Conservation (phyloP, 2,113 vertebrate genomes). For the Nycticorax nycticorax region DNA sequence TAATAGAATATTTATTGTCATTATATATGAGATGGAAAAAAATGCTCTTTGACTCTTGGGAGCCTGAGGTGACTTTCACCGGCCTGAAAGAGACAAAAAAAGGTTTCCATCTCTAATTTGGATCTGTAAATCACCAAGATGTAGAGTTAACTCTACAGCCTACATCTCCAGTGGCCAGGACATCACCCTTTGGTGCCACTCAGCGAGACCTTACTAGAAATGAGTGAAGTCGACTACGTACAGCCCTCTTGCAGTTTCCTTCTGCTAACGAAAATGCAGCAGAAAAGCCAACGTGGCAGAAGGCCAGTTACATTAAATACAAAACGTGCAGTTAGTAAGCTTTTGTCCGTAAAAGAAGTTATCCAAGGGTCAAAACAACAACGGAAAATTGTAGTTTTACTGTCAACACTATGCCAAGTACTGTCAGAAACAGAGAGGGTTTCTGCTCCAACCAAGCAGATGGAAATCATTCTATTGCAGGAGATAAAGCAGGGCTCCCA, state of each 20-base stretch:
- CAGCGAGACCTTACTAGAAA: background rate
- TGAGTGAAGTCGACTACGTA: accelerated
- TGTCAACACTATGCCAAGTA: background rate
- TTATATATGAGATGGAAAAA: background rate
- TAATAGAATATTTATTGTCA: background rate
- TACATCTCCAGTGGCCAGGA: background rate
- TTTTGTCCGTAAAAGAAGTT: background rate
- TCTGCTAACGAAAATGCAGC: background rate
- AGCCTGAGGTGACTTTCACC: background rate
- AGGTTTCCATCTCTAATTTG: background rate
- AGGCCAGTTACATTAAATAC: background rate
- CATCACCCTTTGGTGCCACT: accelerated
- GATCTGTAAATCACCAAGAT: background rate
- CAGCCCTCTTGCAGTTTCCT: background rate
- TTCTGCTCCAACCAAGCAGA: background rate
- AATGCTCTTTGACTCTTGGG: background rate
- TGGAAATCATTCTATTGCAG: background rate
- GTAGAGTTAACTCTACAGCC: background rate
- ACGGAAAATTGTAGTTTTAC: background rate
- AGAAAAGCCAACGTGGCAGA: background rate
- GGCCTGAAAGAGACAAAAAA: background rate
- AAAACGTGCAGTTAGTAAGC: background rate
- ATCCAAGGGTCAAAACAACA: background rate
- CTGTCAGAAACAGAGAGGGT: background rate
- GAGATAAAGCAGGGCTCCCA: background rate